phyloP scores from a whole-genome alignment of 2,797 vertebrate genomes.

The Australoheros facetus region DNA sequence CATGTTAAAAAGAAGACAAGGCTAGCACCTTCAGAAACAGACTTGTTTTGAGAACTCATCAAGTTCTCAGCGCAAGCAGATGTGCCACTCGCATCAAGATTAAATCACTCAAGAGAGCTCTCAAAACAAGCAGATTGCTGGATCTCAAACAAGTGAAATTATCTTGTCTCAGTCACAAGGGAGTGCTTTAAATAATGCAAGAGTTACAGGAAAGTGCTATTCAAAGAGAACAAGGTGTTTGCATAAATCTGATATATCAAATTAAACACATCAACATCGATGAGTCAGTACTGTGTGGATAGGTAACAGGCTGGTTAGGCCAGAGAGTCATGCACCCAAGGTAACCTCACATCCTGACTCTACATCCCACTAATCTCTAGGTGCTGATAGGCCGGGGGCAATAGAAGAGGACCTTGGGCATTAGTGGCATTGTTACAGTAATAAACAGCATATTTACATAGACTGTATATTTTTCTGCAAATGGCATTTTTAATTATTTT shows the following conservation, averaged over 20 bases:
- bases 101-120: slow-evolving; percentile 44
- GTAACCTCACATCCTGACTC: slow-evolving; percentile 95
- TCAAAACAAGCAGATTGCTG: slow-evolving; percentile 50
- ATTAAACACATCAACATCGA: slow-evolving; percentile 57
- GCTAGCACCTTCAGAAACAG: slow-evolving; percentile 17
- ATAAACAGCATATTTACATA: neutral
- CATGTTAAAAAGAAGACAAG: slow-evolving; percentile 5
- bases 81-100: slow-evolving; percentile 18
- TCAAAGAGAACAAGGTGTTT: slow-evolving; percentile 34
- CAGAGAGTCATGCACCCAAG: slow-evolving; percentile 99
- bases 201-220: slow-evolving; percentile 14
- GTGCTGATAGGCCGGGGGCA: slow-evolving; percentile 85
- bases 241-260: slow-evolving; percentile 48
- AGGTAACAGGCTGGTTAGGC: slow-evolving; percentile 88
- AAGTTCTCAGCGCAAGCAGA: slow-evolving; percentile 31
- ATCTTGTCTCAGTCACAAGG: slow-evolving; percentile 27
- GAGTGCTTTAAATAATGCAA: slow-evolving; percentile 51
- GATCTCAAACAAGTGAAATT: slow-evolving; percentile 48
- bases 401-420: slow-evolving; percentile 72
- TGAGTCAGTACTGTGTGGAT: slow-evolving; percentile 32
- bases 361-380: slow-evolving; percentile 91
- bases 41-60: slow-evolving; percentile 42
- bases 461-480: neutral
- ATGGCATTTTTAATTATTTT: neutral
- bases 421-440: neutral